Conservation (phyloP, 2,888 invertebrate genomes). For the Lymantria monacha region DNA sequence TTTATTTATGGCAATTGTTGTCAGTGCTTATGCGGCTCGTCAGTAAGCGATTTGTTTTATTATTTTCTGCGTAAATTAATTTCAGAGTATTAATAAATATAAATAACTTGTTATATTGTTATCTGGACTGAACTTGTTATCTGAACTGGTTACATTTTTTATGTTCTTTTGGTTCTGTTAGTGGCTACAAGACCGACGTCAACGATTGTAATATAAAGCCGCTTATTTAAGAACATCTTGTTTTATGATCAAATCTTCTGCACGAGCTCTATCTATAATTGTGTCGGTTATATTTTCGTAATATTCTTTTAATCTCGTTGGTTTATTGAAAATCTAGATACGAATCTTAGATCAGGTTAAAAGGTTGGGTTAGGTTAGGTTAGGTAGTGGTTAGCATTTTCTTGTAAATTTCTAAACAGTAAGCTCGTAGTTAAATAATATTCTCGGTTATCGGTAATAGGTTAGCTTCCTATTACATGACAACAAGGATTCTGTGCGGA, state of each 20-base stretch:
- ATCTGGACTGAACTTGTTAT: conserved; percentile 1
- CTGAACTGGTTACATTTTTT: conserved; percentile 7
- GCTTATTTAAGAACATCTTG: conserved; percentile 34
- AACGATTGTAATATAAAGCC: conserved; percentile 26
- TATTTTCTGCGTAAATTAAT: conserved; percentile 5
- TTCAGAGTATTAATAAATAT: conserved; percentile 5
- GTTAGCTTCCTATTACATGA: no score
- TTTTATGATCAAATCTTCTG: conserved; percentile 41
- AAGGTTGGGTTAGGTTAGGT: no score
- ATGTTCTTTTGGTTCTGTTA: conserved; percentile 11
- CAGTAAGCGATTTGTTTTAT: conserved; percentile 23
- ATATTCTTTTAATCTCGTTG: not conserved
- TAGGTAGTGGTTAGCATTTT: no score
- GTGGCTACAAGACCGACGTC: conserved; percentile 19
- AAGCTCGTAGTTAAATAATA: no score
- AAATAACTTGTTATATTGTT: conserved; percentile 5
- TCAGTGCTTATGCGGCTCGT: conserved; percentile 25
- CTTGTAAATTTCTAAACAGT: no score
- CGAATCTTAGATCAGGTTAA: conserved; percentile 7
- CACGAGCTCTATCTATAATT: conserved; percentile 16
- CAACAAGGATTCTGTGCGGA: no score
- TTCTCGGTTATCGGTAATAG: no score
- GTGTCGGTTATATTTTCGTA: conserved; percentile 19
- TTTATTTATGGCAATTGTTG: conserved; percentile 38
- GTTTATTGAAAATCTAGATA: no score